phyloP scores from a whole-genome alignment of 2,797 vertebrate species.

The Acanthurus lineatus region DNA sequence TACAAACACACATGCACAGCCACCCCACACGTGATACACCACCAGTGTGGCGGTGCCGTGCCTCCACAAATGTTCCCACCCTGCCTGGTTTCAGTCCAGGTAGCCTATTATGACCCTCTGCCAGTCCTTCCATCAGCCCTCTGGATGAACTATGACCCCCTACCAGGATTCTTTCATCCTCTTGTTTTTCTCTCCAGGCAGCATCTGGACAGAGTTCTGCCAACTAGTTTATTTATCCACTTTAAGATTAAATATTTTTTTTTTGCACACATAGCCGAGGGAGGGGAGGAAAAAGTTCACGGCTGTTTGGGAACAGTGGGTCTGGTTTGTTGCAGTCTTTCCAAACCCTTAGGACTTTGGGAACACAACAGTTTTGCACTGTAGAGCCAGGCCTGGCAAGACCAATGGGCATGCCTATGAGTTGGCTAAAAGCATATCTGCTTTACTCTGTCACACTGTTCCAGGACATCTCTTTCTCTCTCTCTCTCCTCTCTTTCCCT shows the following conservation, averaged over 20 bases:
- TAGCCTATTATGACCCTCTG: conserved; percentile 22
- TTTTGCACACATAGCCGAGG: conserved; percentile 57
- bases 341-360: conserved; percentile 53
- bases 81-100: conserved; percentile 22
- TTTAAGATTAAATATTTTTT: conserved; percentile 67
- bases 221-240: conserved; percentile 62
- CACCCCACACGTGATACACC: conserved; percentile 14
- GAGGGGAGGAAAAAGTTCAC: conserved; percentile 39
- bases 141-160: conserved; percentile 57
- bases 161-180: conserved; percentile 18
- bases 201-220: conserved; percentile 53
- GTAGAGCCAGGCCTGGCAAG: conserved; percentile 54
- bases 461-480: conserved; percentile 35
- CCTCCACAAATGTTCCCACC: conserved; percentile 22
- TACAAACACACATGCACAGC: conserved; percentile 36
- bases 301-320: conserved; percentile 59
- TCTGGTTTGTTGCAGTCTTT: conserved; percentile 47
- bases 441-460: conserved; percentile 40
- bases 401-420: conserved; percentile 43
- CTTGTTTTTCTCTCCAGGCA: conserved; percentile 30
- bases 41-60: conserved; percentile 8
- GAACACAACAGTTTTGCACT: conserved; percentile 57
- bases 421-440: conserved; percentile 48
- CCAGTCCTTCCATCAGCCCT: conserved; percentile 38
- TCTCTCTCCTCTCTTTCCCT: conserved; percentile 24